phyloP scores from a whole-genome alignment of 2,113 vertebrate species.

The Nansenia antarctica region DNA sequence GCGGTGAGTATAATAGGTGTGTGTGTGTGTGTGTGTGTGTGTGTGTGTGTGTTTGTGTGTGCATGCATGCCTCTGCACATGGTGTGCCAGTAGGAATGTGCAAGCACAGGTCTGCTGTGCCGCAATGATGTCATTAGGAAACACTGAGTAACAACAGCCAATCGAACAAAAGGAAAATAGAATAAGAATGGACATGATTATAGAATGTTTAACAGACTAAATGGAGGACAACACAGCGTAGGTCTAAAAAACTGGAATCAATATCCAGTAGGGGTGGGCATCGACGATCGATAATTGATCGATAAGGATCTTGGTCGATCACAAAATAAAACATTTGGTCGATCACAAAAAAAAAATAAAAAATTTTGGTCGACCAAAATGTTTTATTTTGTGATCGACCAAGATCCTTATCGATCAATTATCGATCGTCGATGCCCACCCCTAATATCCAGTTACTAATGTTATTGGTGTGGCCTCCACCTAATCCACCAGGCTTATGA shows the following conservation, averaged over 20 bases:
- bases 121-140: conserved; percentile 19
- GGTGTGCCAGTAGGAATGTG: conserved; percentile 15
- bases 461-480: conserved; percentile 2
- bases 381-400: too few species aligned
- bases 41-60: neutral
- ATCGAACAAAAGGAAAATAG: neutral
- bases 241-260: neutral
- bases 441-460: neutral
- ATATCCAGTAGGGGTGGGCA: too few species aligned
- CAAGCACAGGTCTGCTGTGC: conserved; percentile 21
- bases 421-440: too few species aligned
- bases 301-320: too few species aligned
- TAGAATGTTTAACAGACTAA: neutral
- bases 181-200: neutral
- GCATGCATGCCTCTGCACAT: neutral
- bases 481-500: conserved; percentile 11
- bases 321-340: too few species aligned
- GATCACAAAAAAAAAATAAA: too few species aligned
- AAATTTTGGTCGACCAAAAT: too few species aligned
- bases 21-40: conserved; percentile 9
- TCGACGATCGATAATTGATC: too few species aligned
- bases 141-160: conserved; percentile 1
- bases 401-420: too few species aligned
- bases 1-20: neutral
- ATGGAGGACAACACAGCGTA: neutral